These are phyloP conservation scores for Ochotona curzoniae DNA, from an alignment of 2,113 vertebrate genomes.

Conservation along the genomic window DNA sequence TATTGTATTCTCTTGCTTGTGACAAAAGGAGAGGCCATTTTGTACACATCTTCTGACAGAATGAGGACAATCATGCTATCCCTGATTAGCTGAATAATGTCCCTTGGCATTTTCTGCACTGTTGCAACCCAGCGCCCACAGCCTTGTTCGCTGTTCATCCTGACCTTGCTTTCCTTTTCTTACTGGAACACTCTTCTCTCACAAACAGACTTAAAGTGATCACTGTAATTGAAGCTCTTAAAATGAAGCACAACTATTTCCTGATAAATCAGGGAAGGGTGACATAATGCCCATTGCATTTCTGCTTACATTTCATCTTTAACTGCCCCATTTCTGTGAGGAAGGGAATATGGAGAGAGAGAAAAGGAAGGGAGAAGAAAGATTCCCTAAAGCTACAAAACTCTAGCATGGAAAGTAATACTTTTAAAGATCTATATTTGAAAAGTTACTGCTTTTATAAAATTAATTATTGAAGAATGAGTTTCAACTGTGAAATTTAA, in stretches of 20 bases:
- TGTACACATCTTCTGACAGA: constrained; percentile 81
- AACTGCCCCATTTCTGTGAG: background rate
- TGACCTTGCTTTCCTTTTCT: constrained; percentile 12
- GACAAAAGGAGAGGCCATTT: constrained; percentile 80
- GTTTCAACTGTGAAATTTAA: too few relatives aligned
- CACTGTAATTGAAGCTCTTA: background rate
- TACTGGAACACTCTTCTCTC: background rate
- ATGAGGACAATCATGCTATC: constrained; percentile 75
- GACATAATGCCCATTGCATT: background rate
- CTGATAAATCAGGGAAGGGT: background rate
- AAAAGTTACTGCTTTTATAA: too few relatives aligned
- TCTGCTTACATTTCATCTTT: background rate
- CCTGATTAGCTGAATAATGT: constrained; percentile 82
- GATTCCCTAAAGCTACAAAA: too few relatives aligned
- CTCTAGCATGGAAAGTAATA: too few relatives aligned
- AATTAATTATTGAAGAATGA: too few relatives aligned
- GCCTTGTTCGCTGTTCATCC: constrained; percentile 51
- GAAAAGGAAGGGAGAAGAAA: too few relatives aligned
- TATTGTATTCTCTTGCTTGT: constrained; percentile 54
- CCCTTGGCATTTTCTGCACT: constrained; percentile 69
- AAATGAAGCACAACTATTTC: background rate
- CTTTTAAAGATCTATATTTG: too few relatives aligned
- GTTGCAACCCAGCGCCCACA: constrained; percentile 67
- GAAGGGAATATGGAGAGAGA: too few relatives aligned
- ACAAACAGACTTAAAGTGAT: constrained; percentile 34